Base-by-base conservation (phyloP, 2,113 vertebrate species). In the Osmerus mordax region DNA sequence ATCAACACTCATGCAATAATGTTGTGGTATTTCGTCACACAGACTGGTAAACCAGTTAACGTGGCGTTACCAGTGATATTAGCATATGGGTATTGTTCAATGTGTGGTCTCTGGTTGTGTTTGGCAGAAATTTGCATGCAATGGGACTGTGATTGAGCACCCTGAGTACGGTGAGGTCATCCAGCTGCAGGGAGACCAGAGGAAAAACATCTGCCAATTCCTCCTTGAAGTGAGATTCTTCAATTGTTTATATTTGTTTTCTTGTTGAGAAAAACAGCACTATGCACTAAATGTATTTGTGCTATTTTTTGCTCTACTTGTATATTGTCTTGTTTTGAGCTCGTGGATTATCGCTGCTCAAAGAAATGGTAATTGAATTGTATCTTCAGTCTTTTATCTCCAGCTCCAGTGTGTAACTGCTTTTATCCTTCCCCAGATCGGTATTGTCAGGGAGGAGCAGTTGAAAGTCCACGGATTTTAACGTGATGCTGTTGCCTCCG, bases 121-220 rank as follows among this genome's bases (percentile, higher is more conserved):
- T 47, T 65, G 19, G 69, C 78, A 93, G 92, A 91, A 91, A 76
- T 94, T 97, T 80, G 96, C 95, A 88, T 98, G 96, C 93, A 98
- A 97, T 94, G 97, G 97, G 86, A 98, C 97, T 88, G 97, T 98
- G 84, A 96, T 98, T 70, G 95, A 98, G 70, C 97, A 99, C 84
- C 94, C 96, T 72, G 96, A 97, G 84, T 98, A 98, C 95, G 96
- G 96, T 93, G 96, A 99, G 94, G 97, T 98, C 89, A 99, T 98
- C 83, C 96, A 98, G 91, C 85, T 98, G 73, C 97, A 98, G 76
- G 96, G 96, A 69, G 96, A 98, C 91, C 97, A 98, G 90, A 93
- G 95, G 83, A 97, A 96, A 91, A 95, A 98, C 93, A 97, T 98
- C 86, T 96, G 96, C 90, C 93, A 95, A 90, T 98, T 98, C 90